Base-by-base conservation (phyloP, 2,797 vertebrate genomes). In the Enteromius paludinosus region DNA sequence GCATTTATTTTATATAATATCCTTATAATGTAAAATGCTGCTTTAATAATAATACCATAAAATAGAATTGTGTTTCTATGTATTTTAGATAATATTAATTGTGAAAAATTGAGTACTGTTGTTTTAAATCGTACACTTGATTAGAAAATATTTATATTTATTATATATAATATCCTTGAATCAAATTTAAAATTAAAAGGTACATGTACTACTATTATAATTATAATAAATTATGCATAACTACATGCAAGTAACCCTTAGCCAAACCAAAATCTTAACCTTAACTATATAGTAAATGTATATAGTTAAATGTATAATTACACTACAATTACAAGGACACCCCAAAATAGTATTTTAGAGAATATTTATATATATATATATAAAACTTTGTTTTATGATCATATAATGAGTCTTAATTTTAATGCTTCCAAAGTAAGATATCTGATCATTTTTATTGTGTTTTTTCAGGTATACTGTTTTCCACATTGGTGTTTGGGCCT, bases 401-500 rank as follows among this genome's bases (percentile, higher is more conserved):
- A 6, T 33, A 15, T 35, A 73, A 35, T 54, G 20, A 68, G 11
- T n/a, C 23, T 28, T 59, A 25, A 59, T 59, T 59, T 25, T 59
- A 59, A 59, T 71, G 23, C 30, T 23, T 10, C 14, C 0, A 17
- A 43, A 41, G 43, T 43, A 28, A 23, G n/a, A 28, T 47, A 30
- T 30, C 38, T 83, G 20, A 83, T 49, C 0, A 8, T 47, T 43
- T 56, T 71, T 8, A 72, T 14, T 78, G 4, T 92, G 75, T 56
- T 88, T 30, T 86, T 94, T 52, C 90, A 99, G 98, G 98, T 86
- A 99, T 99, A 91, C 94, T 99, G 71, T 99, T 99, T 90, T 99
- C 98, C 3, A 99, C 98, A 47, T 91, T 99, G 93, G 98, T 99
- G 75, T 99, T 99, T 45, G 98, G 98, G 83, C 98, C 98, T 41